Evolutionary conservation across 2,888 invertebrate genomes (phyloP).

Genomic region (Stramonita haemastoma): DNA sequence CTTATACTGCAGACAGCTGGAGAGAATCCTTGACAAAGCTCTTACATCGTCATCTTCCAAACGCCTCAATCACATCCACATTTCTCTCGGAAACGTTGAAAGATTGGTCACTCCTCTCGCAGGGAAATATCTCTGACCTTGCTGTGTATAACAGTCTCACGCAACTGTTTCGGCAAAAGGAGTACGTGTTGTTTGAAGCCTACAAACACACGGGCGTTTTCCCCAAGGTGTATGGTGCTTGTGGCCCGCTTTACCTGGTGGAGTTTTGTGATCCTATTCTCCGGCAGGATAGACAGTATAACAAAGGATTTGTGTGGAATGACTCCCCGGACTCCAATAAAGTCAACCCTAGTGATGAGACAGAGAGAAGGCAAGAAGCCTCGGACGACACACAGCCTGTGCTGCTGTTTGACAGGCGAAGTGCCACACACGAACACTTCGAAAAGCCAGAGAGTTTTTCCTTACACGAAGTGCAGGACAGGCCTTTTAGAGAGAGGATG

Average conservation of each 20-base stretch:
- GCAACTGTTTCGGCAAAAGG: slow-evolving; percentile 19
- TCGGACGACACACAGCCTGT: not conserved
- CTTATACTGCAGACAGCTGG: not conserved
- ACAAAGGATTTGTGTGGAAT: not conserved
- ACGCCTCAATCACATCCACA: not conserved
- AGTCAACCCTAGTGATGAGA: not conserved
- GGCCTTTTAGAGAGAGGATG: not conserved
- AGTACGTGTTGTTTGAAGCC: slow-evolving; percentile 26
- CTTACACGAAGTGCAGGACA: not conserved
- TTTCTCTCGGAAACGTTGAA: not conserved
- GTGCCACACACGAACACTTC: not conserved
- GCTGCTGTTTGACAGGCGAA: not conserved
- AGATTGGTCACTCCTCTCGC: not conserved
- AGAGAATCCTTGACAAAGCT: not conserved
- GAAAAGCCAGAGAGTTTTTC: not conserved
- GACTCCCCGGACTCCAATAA: not conserved
- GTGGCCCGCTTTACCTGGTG: slow-evolving; percentile 16
- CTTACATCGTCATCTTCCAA: not conserved
- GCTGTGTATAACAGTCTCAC: slow-evolving; percentile 3
- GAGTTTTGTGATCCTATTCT: slow-evolving; percentile 18
- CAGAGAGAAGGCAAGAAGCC: not conserved
- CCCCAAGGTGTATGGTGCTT: slow-evolving; percentile 14
- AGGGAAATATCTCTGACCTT: not conserved
- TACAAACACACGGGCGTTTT: slow-evolving; percentile 17
- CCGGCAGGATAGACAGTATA: not conserved